Evolutionary conservation across 2,888 invertebrate species (phyloP), one percentile per base, ranked within the genome.

Genomic region (Tineola bisselliella): DNA sequence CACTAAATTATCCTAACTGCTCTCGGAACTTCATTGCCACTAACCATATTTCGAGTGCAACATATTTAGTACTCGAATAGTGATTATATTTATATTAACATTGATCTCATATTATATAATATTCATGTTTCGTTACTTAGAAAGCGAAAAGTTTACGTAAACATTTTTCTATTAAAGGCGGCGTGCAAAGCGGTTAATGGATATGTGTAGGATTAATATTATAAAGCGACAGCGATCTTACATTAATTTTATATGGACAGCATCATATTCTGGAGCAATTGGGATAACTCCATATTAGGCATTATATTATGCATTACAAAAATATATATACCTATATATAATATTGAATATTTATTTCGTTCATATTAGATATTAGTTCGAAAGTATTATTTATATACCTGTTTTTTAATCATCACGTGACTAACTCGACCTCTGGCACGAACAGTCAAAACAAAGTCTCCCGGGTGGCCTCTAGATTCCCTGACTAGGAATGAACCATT

Each of bases 401-500:
- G 93, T 77, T 91, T 93, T 68, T 95, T 90, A 70, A 99, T 98
- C 93, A 96, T 97, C 69, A 99, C 97, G 81, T 99, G 98, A 62
- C 96, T 95, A 70, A 98, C 97, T 74, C 94, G 93, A 72, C 97
- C 96, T 67, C 98, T 95, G 56, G 95, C 95, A 62, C 98, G 90
- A 59, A 98, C 98, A 6, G 97, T 96, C 61, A 99, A 88, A 60
- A 98, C 98, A 84, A 94, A 97, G 88, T 97, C 96, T 60, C 98
- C 97, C 33, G 97, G 98, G 79, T 97, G 96, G 71, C 96, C 94
- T 80, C 95, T 96, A 70, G 97, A 97, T 88, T 98, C 98, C 63
- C 99, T 91, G 61, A 99, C 98, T 68, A 99, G 89, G 86, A 97
- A 99, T 70, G 97, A 98, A 59, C 98, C 98, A 84, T 96, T 96